These are phyloP conservation scores for Amphimallon solstitiale DNA, from an alignment of 2,888 invertebrate genomes.

Conservation along the genomic window DNA sequence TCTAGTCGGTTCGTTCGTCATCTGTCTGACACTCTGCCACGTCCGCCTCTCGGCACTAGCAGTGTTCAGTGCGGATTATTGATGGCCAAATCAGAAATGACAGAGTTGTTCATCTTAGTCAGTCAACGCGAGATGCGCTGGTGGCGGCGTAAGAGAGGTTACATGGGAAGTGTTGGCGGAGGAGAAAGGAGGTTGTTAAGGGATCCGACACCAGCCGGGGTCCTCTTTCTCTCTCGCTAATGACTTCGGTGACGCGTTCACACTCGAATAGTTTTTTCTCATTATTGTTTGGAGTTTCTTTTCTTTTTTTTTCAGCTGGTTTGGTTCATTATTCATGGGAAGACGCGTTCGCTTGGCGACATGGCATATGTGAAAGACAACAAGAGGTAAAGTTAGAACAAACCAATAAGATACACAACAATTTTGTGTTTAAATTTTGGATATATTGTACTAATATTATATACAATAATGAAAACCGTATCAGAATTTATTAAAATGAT, in stretches of 20 bases:
- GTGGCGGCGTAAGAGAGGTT: conserved; percentile 46
- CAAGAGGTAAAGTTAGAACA: no score
- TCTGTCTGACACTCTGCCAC: conserved; percentile 44
- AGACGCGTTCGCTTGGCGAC: not conserved
- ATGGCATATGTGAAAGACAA: no score
- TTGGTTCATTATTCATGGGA: conserved; percentile 23
- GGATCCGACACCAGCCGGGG: conserved; percentile 30
- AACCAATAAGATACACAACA: no score
- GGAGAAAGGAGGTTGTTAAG: conserved; percentile 6
- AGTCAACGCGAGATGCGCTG: conserved; percentile 53
- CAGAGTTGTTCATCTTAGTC: conserved; percentile 62
- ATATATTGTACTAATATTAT: no score
- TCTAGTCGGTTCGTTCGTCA: conserved; percentile 58
- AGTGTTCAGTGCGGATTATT: conserved; percentile 56
- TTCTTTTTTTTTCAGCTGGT: conserved; percentile 3
- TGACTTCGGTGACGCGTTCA: conserved; percentile 56
- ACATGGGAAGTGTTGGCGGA: conserved; percentile 10
- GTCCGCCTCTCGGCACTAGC: conserved; percentile 46
- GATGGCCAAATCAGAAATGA: conserved; percentile 63
- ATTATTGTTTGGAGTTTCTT: not conserved
- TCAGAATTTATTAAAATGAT: no score
- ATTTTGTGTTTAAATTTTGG: no score
- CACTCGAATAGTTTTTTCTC: conserved; percentile 40
- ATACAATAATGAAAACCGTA: no score
- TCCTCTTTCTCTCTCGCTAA: conserved; percentile 50